A percentile compares a stretch with the other conserved stretches of the same genome.
Conservation (phyloP, 2,888 invertebrate genomes). For the Drosophila ezoana region DNA sequence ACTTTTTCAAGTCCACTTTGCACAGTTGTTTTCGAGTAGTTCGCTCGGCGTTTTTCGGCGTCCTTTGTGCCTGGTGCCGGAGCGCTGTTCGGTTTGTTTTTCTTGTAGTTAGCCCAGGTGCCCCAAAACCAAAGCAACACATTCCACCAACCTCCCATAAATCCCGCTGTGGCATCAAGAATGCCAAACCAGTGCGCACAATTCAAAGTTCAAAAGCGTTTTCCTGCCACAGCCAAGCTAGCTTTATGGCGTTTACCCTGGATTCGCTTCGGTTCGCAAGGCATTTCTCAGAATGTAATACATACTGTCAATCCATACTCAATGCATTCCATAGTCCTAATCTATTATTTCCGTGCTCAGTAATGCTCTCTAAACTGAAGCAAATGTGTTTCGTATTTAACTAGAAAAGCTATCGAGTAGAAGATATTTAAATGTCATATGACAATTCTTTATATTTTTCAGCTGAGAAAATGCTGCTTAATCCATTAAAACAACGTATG, state of each 20-base stretch:
- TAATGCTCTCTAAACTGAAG: no score
- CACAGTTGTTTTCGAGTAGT: conserved; percentile 75
- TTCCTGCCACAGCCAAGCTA: conserved; percentile 3
- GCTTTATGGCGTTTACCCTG: conserved; percentile 25
- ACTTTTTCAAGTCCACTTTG: conserved; percentile 79
- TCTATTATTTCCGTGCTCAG: not conserved
- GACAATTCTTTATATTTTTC: no score
- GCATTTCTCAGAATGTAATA: conserved; percentile 9
- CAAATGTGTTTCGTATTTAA: no score
- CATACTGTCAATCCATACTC: not conserved
- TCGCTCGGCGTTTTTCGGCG: conserved; percentile 52
- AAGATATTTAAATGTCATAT: no score
- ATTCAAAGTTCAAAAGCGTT: conserved; percentile 44
- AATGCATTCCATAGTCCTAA: not conserved
- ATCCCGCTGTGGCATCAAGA: conserved; percentile 34
- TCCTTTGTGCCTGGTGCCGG: conserved; percentile 28
- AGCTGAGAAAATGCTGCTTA: no score
- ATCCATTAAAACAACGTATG: no score
- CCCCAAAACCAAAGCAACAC: conserved; percentile 18
- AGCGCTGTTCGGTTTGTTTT: conserved; percentile 9
- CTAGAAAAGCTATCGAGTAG: no score
- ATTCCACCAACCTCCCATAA: not conserved
- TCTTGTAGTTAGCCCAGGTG: conserved; percentile 29
- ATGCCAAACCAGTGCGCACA: conserved; percentile 34
- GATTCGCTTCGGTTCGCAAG: not conserved